A percentile compares a stretch with the other conserved stretches of the same genome.
These are phyloP conservation scores for Tadarida brasiliensis DNA, from an alignment of 2,797 vertebrate species.

Conservation along the genomic window DNA sequence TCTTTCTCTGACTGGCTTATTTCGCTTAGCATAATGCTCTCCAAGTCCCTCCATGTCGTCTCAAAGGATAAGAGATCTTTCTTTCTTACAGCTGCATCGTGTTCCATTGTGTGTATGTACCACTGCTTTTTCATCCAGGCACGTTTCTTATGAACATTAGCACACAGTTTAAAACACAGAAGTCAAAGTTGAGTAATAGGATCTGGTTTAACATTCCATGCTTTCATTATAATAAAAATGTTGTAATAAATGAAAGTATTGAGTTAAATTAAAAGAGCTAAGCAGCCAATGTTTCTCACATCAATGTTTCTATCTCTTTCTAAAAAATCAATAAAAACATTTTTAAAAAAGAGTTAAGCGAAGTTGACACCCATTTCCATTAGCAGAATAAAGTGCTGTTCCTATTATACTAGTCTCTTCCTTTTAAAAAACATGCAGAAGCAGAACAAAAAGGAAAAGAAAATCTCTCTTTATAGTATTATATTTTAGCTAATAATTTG, in stretches of 20 bases:
- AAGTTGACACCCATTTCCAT: not conserved
- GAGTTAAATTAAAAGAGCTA: not conserved
- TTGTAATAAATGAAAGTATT: not conserved
- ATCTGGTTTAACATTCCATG: conserved; percentile 5
- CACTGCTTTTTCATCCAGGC: too few relatives aligned
- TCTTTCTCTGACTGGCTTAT: too few relatives aligned
- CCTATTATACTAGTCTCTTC: not conserved
- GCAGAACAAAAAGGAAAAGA: not conserved
- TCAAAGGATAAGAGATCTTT: too few relatives aligned
- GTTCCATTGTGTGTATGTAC: too few relatives aligned
- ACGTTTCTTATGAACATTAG: conserved; percentile 43
- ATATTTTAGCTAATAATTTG: conserved; percentile 35
- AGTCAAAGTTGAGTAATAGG: not conserved
- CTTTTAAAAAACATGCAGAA: not conserved
- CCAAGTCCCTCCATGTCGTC: too few relatives aligned
- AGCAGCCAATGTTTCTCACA: not conserved
- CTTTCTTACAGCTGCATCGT: too few relatives aligned
- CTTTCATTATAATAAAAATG: conserved; percentile 6
- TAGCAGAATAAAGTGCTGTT: conserved; percentile 41
- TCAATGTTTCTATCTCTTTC: too few relatives aligned
- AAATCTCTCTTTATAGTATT: not conserved
- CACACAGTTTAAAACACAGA: conserved; percentile 23
- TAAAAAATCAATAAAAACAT: too few relatives aligned
- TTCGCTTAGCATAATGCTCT: too few relatives aligned
- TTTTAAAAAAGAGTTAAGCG: not conserved